Base-by-base conservation (phyloP, 2,113 vertebrate species). In the Diphyllodes magnificus region DNA sequence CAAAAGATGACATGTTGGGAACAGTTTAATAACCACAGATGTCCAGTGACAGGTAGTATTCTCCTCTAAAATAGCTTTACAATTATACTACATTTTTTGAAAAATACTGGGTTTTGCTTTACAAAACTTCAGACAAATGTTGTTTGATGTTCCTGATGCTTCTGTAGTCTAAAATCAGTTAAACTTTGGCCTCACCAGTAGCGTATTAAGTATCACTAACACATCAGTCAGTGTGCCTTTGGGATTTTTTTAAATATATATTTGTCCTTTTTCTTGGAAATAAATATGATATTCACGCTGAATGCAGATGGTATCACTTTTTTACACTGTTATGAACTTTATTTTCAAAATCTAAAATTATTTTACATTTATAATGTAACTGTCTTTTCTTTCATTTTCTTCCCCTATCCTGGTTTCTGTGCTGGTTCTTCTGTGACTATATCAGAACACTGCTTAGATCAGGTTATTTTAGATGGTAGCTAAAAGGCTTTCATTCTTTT, bases 1-100 rank as follows among this genome's bases (percentile, higher is more conserved):
- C n/a, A 89, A 84, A 92, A 75, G 77, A 75, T 89, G 73, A 87
- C 70, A 91, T 88, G 80, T 78, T 93, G 76, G 86, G 77, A 90
- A 86, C 72, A 68, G 37, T 70, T 92, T 93, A 94, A 82, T 94
- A 92, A 65, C 78, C 84, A 93, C 88, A 94, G 88, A 95, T 86
- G 82, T 57, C 86, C 84, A 84, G 16, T 90, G 86, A 92, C 80
- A 88, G 85, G 85, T 95, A 96, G 15, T 88, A 78, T 72, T 93
- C 86, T 82, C 15, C 50, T 87, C 69, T 84, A 72, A 95, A 96
- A 86, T 56, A 71, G 28, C n/a, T 84, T 86, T 89, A 69, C 40
- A 70, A 37, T 80, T 73, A 47, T 42, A 42, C 23, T 45, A 47
- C 7, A 12, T 77, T 92, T 93, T 88, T 75, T 68, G 13, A 54